Base-by-base conservation (phyloP, 2,113 vertebrate species). In the Neodon shergylaensis region DNA sequence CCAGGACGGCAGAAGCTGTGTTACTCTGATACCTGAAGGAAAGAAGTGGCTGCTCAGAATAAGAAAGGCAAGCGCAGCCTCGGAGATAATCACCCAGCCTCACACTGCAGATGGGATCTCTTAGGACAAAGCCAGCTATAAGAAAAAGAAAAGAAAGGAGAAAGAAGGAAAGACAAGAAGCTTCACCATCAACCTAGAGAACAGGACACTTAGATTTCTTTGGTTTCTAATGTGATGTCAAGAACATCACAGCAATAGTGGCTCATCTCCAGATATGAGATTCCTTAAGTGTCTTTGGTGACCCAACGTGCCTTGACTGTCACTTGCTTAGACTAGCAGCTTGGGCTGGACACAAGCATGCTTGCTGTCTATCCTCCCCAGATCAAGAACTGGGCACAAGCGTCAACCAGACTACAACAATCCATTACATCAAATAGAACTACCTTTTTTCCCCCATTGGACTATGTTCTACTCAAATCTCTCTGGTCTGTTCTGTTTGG, bases 21-120 rank as follows among this genome's bases (percentile, higher is more conserved):
- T 98, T 99, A 94, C 98, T 99, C 93, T 99, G 99, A 86, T 99
- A 99, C 91, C 99, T 99, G 96, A 96, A 13, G 13, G 63, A 52
- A 95, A 88, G 77, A 94, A 94, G 72, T 33, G 88, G 90, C 22
- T 47, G 72, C 79, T 97, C 68, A 94, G 94, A 94, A 87, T 36
- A 72, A 0, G 1, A 68, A 72, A 79, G 4, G 73, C 82, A 82
- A 28, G 95, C 39, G 4, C 39, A 68, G 79, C 61, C 61, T 93
- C 16, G 7, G 81, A 92, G 47, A 78, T 33, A 4, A 88, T 94
- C 88, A 44, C 65, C 83, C 95, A 42, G 44, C 5, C 39, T 90
- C 72, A 95, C 81, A 86, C 4, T 17, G 21, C 73, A 52, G 24
- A 72, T 19, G 78, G 88, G 72, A 95, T 82, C 19, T 52, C 10